phyloP scores from a whole-genome alignment of 1,140 invertebrate species.

The Drosophila paulistorum region DNA sequence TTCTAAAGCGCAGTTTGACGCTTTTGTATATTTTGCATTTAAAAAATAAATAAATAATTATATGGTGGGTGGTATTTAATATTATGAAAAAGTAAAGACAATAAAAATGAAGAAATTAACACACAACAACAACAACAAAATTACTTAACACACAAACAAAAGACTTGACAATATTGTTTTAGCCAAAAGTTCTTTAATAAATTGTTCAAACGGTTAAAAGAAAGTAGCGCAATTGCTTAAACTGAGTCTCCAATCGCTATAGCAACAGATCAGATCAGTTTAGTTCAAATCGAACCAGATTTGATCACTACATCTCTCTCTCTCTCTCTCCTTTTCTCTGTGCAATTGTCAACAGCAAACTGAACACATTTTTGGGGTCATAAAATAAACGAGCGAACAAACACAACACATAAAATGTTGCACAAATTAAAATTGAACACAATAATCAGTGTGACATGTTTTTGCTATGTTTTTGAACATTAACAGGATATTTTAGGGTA shows the following conservation, averaged over 20 bases:
- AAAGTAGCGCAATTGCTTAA: slow-evolving; percentile 53
- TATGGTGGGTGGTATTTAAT: slow-evolving; percentile 43
- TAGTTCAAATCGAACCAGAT: slow-evolving; percentile 3
- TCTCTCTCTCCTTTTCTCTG: slow-evolving; percentile 18
- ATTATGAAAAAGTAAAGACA: slow-evolving; percentile 10
- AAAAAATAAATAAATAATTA: slow-evolving; percentile 41
- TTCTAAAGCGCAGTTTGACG: slow-evolving; percentile 30
- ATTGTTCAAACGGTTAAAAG: slow-evolving; percentile 72
- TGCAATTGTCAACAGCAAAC: slow-evolving; percentile 59
- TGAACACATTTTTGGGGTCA: slow-evolving; percentile 56
- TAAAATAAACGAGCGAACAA: slow-evolving; percentile 51
- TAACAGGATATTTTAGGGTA: not conserved
- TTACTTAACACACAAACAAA: slow-evolving; percentile 43
- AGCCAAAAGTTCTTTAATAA: slow-evolving; percentile 69
- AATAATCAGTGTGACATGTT: slow-evolving; percentile 76
- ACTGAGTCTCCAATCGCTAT: slow-evolving; percentile 26
- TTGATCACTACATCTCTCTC: slow-evolving; percentile 26
- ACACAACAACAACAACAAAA: no score
- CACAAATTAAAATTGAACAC: slow-evolving; percentile 79
- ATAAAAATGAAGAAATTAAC: slow-evolving; percentile 29
- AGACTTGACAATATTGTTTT: slow-evolving; percentile 16
- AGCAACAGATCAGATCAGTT: slow-evolving; percentile 36
- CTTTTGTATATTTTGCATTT: slow-evolving; percentile 60
- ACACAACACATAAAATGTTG: slow-evolving; percentile 64
- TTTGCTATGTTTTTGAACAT: slow-evolving; percentile 22